Evolutionary conservation across 2,888 invertebrate species (phyloP).

Genomic region (Tachina grossa): DNA sequence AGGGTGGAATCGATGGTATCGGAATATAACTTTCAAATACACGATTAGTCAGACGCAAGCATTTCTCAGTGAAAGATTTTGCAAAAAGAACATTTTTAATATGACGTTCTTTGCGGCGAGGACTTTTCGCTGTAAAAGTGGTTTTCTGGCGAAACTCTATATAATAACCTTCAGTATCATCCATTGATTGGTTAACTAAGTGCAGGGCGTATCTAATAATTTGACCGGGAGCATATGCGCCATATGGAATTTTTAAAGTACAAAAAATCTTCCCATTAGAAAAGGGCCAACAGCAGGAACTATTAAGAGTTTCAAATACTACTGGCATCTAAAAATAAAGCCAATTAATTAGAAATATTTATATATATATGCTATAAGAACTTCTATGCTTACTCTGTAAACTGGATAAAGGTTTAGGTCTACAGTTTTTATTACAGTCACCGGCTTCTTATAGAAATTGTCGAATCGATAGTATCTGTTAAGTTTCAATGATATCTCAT

Average conservation of each 20-base stretch:
- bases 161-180: conserved; percentile 63
- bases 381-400: conserved; percentile 84
- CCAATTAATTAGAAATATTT: background rate
- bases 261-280: conserved; percentile 72
- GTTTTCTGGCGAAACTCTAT: conserved; percentile 70
- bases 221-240: conserved; percentile 75
- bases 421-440: conserved; percentile 89
- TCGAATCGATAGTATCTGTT: conserved; percentile 91
- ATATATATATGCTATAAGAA: background rate
- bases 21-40: conserved; percentile 62
- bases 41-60: conserved; percentile 70
- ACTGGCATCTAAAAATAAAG: conserved; percentile 69
- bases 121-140: conserved; percentile 72
- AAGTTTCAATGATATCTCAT: conserved; percentile 88
- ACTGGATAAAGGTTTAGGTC: conserved; percentile 89
- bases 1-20: conserved; percentile 72
- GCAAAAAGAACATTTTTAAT: conserved; percentile 47
- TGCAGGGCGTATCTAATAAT: conserved; percentile 71
- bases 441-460: conserved; percentile 79
- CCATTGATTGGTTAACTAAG: conserved; percentile 74
- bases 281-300: conserved; percentile 74
- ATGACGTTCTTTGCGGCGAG: conserved; percentile 68
- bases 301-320: conserved; percentile 67
- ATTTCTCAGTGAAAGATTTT: conserved; percentile 11
- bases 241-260: conserved; percentile 72